Percentiles rank a stretch among this genome's conserved stretches.
Evolutionary conservation across 2,113 vertebrate genomes (phyloP).

Genomic region (Garra rufa): DNA sequence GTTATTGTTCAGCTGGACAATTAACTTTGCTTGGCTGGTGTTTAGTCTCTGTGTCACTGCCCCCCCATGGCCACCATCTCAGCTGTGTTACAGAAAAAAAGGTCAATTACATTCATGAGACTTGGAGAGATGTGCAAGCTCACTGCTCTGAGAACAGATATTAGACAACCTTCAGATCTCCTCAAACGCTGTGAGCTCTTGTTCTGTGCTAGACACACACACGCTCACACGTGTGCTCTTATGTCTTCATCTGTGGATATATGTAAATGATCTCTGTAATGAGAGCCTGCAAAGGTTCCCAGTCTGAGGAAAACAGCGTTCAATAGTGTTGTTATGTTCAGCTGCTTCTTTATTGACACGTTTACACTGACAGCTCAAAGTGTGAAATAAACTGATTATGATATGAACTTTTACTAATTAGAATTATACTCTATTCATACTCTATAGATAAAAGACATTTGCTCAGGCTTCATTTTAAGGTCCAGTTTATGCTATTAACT

Average conservation of each 20-base stretch:
- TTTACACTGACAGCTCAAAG: constrained; percentile 47
- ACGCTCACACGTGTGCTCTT: not conserved
- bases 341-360: constrained; percentile 55
- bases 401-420: not conserved
- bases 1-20: constrained; percentile 90
- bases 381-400: not conserved
- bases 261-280: constrained; percentile 16
- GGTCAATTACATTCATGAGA: constrained; percentile 98
- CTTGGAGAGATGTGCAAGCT: constrained; percentile 87
- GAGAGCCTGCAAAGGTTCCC: constrained; percentile 47
- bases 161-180: constrained; percentile 93
- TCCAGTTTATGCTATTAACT: too few species aligned
- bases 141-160: constrained; percentile 82
- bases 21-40: constrained; percentile 89
- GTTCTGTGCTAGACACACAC: constrained; percentile 48
- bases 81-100: constrained; percentile 83
- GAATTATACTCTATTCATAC: not conserved
- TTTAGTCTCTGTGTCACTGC: constrained; percentile 71
- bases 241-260: constrained; percentile 37
- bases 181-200: constrained; percentile 77
- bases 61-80: constrained; percentile 77
- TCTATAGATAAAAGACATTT: too few species aligned
- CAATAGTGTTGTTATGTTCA: constrained; percentile 34
- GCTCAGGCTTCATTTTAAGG: too few species aligned
- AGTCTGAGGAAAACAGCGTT: constrained; percentile 43